These are phyloP conservation scores for Cephus runcator DNA, from an alignment of 2,888 invertebrate genomes.

Conservation along the genomic window DNA sequence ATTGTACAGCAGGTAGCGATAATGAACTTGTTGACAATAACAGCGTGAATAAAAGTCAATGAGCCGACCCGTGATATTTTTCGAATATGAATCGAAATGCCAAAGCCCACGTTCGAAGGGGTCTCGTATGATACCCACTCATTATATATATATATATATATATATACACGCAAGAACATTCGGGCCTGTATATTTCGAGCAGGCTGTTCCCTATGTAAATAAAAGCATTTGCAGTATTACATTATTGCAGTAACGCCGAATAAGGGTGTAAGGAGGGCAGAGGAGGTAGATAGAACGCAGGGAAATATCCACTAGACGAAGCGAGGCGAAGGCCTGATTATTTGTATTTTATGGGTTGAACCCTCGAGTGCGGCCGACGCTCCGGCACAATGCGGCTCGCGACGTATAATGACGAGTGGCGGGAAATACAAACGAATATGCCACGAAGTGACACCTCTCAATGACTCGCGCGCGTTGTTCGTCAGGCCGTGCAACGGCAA, in stretches of 20 bases:
- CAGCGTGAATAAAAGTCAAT: conserved; percentile 35
- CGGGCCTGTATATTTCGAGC: background rate
- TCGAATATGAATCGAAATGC: conserved; percentile 47
- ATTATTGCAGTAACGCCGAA: background rate
- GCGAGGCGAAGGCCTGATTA: conserved; percentile 42
- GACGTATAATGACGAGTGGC: conserved; percentile 37
- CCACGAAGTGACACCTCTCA: conserved; percentile 66
- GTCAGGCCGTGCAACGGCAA: conserved; percentile 15
- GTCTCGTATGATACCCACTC: conserved; percentile 5
- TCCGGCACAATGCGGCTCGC: conserved; percentile 43
- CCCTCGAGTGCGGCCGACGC: conserved; percentile 52
- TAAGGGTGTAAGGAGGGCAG: conserved; percentile 1
- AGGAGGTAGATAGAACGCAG: background rate
- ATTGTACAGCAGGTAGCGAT: conserved; percentile 9
- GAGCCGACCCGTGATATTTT: conserved; percentile 43
- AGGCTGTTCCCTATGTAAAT: background rate
- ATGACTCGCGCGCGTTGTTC: conserved; percentile 48
- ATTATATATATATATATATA: background rate
- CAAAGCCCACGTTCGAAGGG: background rate
- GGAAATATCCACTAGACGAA: conserved; percentile 25
- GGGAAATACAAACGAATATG: conserved; percentile 64
- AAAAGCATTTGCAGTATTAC: background rate
- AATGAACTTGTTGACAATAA: conserved; percentile 23
- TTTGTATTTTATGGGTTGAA: conserved; percentile 53
- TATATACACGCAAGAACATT: conserved; percentile 8